A percentile compares a stretch with the other conserved stretches of the same genome.
phyloP scores from a whole-genome alignment of 2,797 vertebrate species.

The Syngnathus rostellatus region DNA sequence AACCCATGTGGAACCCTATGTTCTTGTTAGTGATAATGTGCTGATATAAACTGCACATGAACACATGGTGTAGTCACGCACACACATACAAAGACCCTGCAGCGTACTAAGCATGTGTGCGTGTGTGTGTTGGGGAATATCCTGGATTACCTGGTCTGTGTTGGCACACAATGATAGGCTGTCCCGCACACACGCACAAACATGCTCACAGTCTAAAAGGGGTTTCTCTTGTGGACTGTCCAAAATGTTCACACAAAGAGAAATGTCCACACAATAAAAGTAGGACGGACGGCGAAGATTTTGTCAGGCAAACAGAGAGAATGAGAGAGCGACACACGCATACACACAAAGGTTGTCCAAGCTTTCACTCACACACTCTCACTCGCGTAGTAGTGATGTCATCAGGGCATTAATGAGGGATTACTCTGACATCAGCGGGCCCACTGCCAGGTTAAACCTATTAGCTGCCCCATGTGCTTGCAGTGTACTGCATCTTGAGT shows the following conservation, averaged over 20 bases:
- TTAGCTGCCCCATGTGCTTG: constrained; percentile 58
- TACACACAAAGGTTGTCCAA: constrained; percentile 9
- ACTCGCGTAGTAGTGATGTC: constrained; percentile 50
- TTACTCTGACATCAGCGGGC: constrained; percentile 67
- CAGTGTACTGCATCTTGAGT: constrained; percentile 26
- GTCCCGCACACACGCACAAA: constrained; percentile 22
- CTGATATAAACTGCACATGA: constrained; percentile 18
- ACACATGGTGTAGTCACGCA: constrained; percentile 8
- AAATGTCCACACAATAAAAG: neutral
- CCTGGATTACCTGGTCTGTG: constrained; percentile 41
- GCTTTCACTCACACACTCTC: constrained; percentile 26
- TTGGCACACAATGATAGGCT: constrained; percentile 15
- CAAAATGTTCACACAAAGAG: neutral
- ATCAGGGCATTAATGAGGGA: constrained; percentile 59
- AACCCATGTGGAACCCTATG: neutral
- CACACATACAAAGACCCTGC: constrained; percentile 12
- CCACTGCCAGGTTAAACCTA: constrained; percentile 60
- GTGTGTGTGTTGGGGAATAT: constrained; percentile 36
- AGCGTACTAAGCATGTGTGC: constrained; percentile 14
- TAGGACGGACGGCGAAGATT: neutral
- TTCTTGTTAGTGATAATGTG: neutral
- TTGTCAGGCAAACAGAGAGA: neutral
- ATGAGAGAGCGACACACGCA: neutral
- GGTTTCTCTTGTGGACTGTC: neutral
- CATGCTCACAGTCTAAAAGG: neutral